These are phyloP conservation scores for Pterois miles DNA, from an alignment of 2,797 vertebrate genomes.

Conservation along the genomic window DNA sequence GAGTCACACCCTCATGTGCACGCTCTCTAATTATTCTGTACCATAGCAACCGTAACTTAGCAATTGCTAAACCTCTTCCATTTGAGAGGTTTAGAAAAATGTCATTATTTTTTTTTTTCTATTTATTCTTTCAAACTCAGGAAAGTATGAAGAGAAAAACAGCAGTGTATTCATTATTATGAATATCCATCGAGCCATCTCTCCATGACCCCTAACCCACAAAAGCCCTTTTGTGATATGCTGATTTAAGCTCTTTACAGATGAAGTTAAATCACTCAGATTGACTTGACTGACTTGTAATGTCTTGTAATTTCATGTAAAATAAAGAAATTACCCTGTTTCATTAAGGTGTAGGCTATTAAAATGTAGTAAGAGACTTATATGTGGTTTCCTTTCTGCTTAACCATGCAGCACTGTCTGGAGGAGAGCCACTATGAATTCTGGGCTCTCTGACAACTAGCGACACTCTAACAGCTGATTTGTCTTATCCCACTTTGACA, in stretches of 20 bases:
- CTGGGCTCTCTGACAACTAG: slow-evolving; percentile 57
- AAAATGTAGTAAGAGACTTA: slow-evolving; percentile 51
- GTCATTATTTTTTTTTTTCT: slow-evolving; percentile 50
- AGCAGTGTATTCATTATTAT: slow-evolving; percentile 20
- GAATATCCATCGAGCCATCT: slow-evolving; percentile 27
- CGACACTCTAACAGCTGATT: slow-evolving; percentile 50
- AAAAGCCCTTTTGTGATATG: slow-evolving; percentile 30
- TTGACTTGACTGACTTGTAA: slow-evolving; percentile 42
- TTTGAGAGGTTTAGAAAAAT: slow-evolving; percentile 70
- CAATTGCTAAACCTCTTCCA: slow-evolving; percentile 72
- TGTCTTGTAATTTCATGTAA: slow-evolving; percentile 46
- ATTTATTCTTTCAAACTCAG: slow-evolving; percentile 57
- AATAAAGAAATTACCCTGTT: slow-evolving; percentile 45
- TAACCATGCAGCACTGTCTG: slow-evolving; percentile 42
- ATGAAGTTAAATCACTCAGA: slow-evolving; percentile 51
- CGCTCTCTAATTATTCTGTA: slow-evolving; percentile 78
- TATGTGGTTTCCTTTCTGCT: slow-evolving; percentile 46
- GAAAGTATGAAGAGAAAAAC: slow-evolving; percentile 45
- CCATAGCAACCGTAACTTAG: slow-evolving; percentile 82
- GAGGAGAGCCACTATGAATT: slow-evolving; percentile 57
- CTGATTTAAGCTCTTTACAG: slow-evolving; percentile 46
- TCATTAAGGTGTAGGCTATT: slow-evolving; percentile 52
- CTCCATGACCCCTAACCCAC: slow-evolving; percentile 8
- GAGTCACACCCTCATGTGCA: slow-evolving; percentile 79
- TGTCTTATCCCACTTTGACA: slow-evolving; percentile 33